Evolutionary conservation across 2,797 vertebrate species (phyloP).

Genomic region (Meda fulgida): DNA sequence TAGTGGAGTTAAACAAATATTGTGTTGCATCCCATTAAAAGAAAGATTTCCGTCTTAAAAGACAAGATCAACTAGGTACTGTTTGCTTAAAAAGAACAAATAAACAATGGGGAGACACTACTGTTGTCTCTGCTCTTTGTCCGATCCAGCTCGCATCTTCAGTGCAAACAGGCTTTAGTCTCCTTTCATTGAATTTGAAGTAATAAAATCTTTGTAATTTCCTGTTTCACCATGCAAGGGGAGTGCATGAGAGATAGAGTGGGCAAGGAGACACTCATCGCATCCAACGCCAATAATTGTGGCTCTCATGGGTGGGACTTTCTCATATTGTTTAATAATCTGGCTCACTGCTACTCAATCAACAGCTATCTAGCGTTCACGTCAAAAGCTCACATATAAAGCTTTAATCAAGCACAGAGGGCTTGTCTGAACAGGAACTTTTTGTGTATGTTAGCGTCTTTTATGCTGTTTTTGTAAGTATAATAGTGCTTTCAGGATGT

Average conservation of each 20-base stretch:
- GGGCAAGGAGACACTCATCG: constrained; percentile 73
- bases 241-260: constrained; percentile 61
- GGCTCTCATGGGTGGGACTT: constrained; percentile 72
- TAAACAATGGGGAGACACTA: constrained; percentile 32
- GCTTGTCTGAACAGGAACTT: constrained; percentile 49
- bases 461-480: constrained; percentile 16
- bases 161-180: constrained; percentile 65
- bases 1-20: constrained; percentile 14
- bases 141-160: constrained; percentile 61
- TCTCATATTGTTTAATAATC: constrained; percentile 80
- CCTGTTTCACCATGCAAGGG: constrained; percentile 72
- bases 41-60: constrained; percentile 48
- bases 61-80: constrained; percentile 56
- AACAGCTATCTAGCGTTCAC: constrained; percentile 76
- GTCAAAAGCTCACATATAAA: constrained; percentile 67
- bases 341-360: constrained; percentile 79
- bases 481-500: constrained; percentile 18
- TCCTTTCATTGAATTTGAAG: constrained; percentile 80
- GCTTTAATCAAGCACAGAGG: constrained; percentile 49
- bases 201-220: constrained; percentile 87
- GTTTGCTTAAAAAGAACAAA: constrained; percentile 42
- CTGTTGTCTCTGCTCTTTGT: constrained; percentile 41
- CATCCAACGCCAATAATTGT: constrained; percentile 82
- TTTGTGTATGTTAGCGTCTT: constrained; percentile 20
- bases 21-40: constrained; percentile 26